Conservation (phyloP, 1,140 invertebrate genomes). For the Vanessa tameamea region DNA sequence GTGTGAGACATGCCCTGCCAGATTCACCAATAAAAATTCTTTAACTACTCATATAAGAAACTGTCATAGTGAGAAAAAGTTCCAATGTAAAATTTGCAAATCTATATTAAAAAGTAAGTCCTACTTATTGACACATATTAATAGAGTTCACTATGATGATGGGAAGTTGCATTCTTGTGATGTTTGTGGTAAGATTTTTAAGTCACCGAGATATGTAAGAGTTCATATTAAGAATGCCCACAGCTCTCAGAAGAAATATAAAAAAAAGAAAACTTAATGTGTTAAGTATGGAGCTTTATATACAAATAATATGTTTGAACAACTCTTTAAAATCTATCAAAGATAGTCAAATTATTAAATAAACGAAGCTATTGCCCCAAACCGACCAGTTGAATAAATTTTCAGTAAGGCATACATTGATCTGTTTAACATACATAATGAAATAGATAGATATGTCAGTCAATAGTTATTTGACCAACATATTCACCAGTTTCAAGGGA, state of each 20-base stretch:
- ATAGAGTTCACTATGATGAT: conserved; percentile 48
- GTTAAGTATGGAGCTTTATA: too few species aligned
- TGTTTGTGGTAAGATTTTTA: conserved; percentile 47
- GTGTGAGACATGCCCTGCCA: conserved; percentile 29
- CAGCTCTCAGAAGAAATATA: neutral
- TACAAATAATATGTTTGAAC: too few species aligned
- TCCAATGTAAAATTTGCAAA: conserved; percentile 42
- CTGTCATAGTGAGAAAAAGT: conserved; percentile 39
- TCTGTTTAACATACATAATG: too few species aligned
- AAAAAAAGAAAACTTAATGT: neutral
- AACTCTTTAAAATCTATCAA: neutral
- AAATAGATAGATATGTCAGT: too few species aligned
- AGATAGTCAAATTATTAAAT: too few species aligned
- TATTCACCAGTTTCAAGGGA: too few species aligned
- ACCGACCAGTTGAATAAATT: too few species aligned
- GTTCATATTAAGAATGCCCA: conserved; percentile 49
- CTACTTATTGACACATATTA: conserved; percentile 45
- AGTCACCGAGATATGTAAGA: conserved; percentile 43
- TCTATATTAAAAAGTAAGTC: conserved; percentile 47
- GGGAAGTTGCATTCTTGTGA: conserved; percentile 44
- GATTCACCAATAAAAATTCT: conserved; percentile 26
- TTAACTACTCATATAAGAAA: conserved; percentile 41
- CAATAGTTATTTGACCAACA: too few species aligned
- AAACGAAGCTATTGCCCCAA: too few species aligned
- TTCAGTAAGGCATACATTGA: too few species aligned